Conservation (phyloP, 2,113 vertebrate genomes). For the Sapajus apella region DNA sequence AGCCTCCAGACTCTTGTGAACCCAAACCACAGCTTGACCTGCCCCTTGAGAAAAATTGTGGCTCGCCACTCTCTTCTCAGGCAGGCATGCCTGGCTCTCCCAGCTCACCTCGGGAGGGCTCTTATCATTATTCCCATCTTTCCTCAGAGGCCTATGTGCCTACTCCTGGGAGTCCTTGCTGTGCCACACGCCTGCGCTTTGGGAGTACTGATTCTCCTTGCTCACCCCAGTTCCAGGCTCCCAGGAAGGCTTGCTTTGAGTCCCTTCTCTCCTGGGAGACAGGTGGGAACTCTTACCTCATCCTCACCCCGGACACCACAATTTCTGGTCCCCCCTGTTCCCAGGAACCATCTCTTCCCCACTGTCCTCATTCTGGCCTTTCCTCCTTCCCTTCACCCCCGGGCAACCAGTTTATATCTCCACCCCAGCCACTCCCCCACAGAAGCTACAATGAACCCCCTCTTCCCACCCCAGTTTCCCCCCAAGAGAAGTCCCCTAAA, state of each 20-base stretch:
- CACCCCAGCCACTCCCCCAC: not conserved
- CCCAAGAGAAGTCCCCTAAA: conserved; percentile 41
- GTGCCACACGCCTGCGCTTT: not conserved
- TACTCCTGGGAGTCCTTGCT: not conserved
- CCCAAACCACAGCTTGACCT: conserved; percentile 56
- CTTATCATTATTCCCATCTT: conserved; percentile 29
- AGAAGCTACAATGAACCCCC: conserved; percentile 61
- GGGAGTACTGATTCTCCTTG: conserved; percentile 41
- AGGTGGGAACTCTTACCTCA: conserved; percentile 35
- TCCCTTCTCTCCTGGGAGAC: conserved; percentile 48
- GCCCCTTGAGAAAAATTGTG: conserved; percentile 40
- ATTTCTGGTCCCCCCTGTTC: conserved; percentile 13
- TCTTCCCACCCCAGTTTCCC: not conserved
- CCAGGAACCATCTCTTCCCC: conserved; percentile 32
- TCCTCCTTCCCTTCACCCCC: not conserved
- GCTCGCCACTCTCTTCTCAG: not conserved
- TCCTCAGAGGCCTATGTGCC: conserved; percentile 23
- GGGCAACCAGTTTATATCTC: conserved; percentile 42
- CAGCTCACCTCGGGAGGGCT: not conserved
- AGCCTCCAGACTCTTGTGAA: conserved; percentile 46
- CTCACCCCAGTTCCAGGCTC: conserved; percentile 6
- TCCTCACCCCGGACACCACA: not conserved
- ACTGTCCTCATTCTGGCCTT: conserved; percentile 1
- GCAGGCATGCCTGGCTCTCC: not conserved
- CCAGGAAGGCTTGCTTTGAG: conserved; percentile 48